phyloP scores from a whole-genome alignment of 1,140 invertebrate genomes.

The Mercenaria mercenaria region DNA sequence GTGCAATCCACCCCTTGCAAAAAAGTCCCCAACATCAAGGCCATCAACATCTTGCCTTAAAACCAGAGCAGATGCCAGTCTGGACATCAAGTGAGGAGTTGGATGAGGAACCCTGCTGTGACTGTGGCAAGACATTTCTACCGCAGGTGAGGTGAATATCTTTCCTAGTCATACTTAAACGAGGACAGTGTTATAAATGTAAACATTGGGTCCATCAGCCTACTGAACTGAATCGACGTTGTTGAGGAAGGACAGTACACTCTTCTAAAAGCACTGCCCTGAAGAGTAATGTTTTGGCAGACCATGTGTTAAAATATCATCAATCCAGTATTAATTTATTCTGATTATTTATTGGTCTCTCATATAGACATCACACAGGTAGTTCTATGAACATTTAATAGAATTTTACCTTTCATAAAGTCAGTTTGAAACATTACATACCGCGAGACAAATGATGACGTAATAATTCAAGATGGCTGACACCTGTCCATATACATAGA shows the following conservation, averaged over 20 bases:
- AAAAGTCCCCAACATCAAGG: neutral
- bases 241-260: neutral
- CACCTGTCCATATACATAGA: no score
- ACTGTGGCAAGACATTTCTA: slow-evolving; percentile 11
- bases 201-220: slow-evolving; percentile 35
- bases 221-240: slow-evolving; percentile 1
- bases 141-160: neutral
- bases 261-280: slow-evolving; percentile 8
- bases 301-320: neutral
- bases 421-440: no score
- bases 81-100: neutral
- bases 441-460: no score
- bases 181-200: slow-evolving; percentile 53
- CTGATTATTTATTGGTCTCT: neutral
- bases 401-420: neutral
- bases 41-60: neutral
- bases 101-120: slow-evolving; percentile 19
- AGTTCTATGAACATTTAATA: neutral
- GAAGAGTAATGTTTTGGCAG: neutral
- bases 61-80: neutral
- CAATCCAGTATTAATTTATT: neutral
- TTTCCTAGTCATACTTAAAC: slow-evolving; percentile 27
- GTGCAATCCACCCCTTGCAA: neutral
- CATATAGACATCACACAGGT: neutral
- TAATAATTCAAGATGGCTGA: no score